A percentile compares a stretch with the other conserved stretches of the same genome.
These are phyloP conservation scores for Apeira syringaria DNA, from an alignment of 2,888 invertebrate genomes.

Conservation along the genomic window DNA sequence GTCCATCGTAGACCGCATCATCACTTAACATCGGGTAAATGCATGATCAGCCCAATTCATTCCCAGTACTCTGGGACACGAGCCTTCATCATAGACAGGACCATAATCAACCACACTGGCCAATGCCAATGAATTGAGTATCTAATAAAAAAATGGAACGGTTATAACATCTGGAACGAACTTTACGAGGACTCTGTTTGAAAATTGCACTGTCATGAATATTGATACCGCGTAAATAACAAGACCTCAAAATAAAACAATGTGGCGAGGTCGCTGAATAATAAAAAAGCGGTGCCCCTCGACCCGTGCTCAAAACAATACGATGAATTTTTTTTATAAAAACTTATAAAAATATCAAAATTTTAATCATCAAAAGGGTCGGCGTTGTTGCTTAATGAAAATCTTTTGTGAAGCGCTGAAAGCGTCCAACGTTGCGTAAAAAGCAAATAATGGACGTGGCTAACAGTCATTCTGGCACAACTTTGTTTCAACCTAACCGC, in stretches of 20 bases:
- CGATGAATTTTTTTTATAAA: slow-evolving; percentile 45
- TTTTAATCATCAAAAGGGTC: slow-evolving; percentile 59
- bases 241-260: slow-evolving; percentile 66
- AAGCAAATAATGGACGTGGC: slow-evolving; percentile 28
- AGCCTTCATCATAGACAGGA: too few species aligned
- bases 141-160: too few species aligned
- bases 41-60: too few species aligned
- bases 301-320: slow-evolving; percentile 59
- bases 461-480: slow-evolving; percentile 17
- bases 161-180: slow-evolving; percentile 11
- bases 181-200: background rate
- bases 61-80: too few species aligned
- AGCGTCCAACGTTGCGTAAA: slow-evolving; percentile 31
- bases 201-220: slow-evolving; percentile 57
- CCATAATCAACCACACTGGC: too few species aligned
- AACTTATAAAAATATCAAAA: slow-evolving; percentile 41
- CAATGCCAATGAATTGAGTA: too few species aligned
- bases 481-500: slow-evolving; percentile 22
- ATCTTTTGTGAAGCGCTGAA: slow-evolving; percentile 41
- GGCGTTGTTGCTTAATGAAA: slow-evolving; percentile 39
- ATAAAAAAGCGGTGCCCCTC: slow-evolving; percentile 50
- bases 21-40: too few species aligned
- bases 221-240: slow-evolving; percentile 41
- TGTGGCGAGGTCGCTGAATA: slow-evolving; percentile 55
- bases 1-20: too few species aligned